Evolutionary conservation across 1,140 invertebrate species (phyloP).

Genomic region (Dreissena polymorpha): DNA sequence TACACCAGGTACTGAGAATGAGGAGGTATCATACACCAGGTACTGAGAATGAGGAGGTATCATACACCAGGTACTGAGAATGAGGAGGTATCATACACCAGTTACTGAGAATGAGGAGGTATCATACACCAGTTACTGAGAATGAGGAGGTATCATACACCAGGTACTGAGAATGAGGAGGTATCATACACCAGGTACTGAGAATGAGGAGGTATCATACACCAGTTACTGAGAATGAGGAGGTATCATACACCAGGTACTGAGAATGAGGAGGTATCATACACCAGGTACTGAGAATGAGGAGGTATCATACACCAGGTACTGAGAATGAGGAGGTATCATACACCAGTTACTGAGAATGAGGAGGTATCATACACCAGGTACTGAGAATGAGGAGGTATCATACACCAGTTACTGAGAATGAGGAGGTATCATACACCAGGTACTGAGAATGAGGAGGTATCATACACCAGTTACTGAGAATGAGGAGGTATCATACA

Average conservation of each 20-base stretch:
- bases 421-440: conserved; percentile 98
- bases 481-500: conserved; percentile 98
- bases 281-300: conserved; percentile 88
- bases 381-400: no score
- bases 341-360: conserved; percentile 91
- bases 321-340: no score
- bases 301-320: conserved; percentile 95
- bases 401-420: conserved; percentile 90
- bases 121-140: conserved; percentile 91
- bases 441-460: no score
- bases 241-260: conserved; percentile 93
- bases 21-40: conserved; percentile 95
- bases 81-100: conserved; percentile 97
- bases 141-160: conserved; percentile 97
- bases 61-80: conserved; percentile 90
- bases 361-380: conserved; percentile 96
- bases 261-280: no score
- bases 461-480: conserved; percentile 90
- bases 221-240: conserved; percentile 86
- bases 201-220: conserved; percentile 97
- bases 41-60: no score
- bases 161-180: no score
- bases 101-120: no score
- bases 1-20: conserved; percentile 90
- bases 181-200: conserved; percentile 91